These are phyloP conservation scores for Hemibagrus guttatus DNA, from an alignment of 2,797 vertebrate genomes.

Conservation along the genomic window DNA sequence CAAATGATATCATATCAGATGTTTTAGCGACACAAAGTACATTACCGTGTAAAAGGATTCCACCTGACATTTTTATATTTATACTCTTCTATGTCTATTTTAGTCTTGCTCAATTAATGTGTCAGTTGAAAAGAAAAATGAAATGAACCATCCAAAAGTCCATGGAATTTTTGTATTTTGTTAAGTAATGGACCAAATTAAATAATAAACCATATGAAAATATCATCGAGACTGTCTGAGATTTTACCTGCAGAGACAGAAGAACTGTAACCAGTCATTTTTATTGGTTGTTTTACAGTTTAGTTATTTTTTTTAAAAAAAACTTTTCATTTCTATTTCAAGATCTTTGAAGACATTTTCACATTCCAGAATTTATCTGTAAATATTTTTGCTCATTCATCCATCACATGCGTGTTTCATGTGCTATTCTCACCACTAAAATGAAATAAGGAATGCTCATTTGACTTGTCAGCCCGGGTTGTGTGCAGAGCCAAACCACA, in stretches of 20 bases:
- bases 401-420: neutral
- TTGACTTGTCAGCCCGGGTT: constrained; percentile 59
- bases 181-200: neutral
- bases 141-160: neutral
- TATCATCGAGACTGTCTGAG: neutral
- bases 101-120: neutral
- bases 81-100: neutral
- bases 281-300: neutral
- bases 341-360: neutral
- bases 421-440: constrained; percentile 4
- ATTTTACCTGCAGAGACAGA: neutral
- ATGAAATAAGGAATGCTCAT: constrained; percentile 46
- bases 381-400: neutral
- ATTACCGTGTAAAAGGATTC: neutral
- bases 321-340: neutral
- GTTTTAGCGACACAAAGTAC: neutral
- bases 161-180: neutral
- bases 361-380: neutral
- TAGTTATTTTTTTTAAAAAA: neutral
- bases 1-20: constrained; percentile 13
- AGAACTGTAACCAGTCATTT: neutral
- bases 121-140: neutral
- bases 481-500: constrained; percentile 54
- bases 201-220: neutral
- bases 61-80: neutral